Evolutionary conservation across 2,797 vertebrate species (phyloP), one percentile per base, ranked within the genome.

Genomic region (Macropodus opercularis): DNA sequence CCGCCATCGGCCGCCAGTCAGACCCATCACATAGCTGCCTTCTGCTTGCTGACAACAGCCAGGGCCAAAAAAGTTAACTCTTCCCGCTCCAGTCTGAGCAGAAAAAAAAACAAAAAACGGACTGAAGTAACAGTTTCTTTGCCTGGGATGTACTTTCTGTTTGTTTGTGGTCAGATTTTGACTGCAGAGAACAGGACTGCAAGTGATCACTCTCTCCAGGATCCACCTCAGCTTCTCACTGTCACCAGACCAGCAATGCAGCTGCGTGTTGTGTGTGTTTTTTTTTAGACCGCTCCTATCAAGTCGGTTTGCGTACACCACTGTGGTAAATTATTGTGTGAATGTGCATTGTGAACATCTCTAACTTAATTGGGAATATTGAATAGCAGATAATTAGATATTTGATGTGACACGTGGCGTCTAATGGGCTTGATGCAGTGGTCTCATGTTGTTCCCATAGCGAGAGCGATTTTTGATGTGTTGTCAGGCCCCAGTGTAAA

Each of bases 371-470:
- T 91, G 89, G 87, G 85, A 84, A 87, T 90, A 89, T 91, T 89
- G 87, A 86, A 91, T 79, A 89, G 84, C 87, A 88, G 87, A 91
- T 91, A 91, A 91, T 90, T 89, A 91, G 87, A 89, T 89, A 88
- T 89, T 88, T 88, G 87, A 89, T 87, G 87, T 90, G 88, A 89
- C 89, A 86, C 83, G 83, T 88, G 86, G 87, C 73, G 77, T 87
- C 83, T 90, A 91, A 91, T 91, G 87, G 87, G 90, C 90, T 86
- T 91, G 90, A 91, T 89, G 87, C 87, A 82, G 84, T 88, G 90
- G 87, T 87, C 90, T 87, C 85, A 74, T 90, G 87, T 89, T 90
- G 90, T 90, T 90, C 84, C 87, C 85, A 83, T 85, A 85, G 87
- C 84, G 83, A 89, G 87, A 84, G 79, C 81, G 81, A 89, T 89